Evolutionary conservation across 1,140 invertebrate genomes (phyloP), one percentile per base, ranked within the genome.

Genomic region (Temnothorax longispinosus): DNA sequence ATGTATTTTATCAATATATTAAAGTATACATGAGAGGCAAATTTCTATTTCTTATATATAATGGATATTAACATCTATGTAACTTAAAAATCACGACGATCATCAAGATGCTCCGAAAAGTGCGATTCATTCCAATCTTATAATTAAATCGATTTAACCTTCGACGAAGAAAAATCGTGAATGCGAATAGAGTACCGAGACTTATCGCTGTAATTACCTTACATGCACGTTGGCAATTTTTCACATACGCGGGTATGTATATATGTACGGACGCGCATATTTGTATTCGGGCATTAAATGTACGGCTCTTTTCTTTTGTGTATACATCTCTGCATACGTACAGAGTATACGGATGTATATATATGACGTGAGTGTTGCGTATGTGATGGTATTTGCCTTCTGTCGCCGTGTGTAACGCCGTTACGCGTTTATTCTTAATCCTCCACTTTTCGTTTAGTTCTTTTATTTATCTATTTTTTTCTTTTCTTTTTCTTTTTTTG

Each of bases 201-300:
- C 15, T 85, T 67, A 78, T 56, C 11, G 6, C 13, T 85, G 35
- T 65, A 47, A 50, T 85, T 84, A 78, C 0, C 47, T 52, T 52
- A 50, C 56, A 15, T 80, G 80, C 80, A 67, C 69, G 85, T 80
- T 87, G 54, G 60, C 60, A 62, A 11, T 41, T 87, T 84, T 71
- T 64, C 15, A 75, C 62, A 27, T 65, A 69, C 74, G 80, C 71
- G 77, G 21, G 60, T 71, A 27, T 77, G 76, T 88, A 27, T 77
- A 71, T 88, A 21, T 27, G 13, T 77, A 65, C 75, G 78, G 27
- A 77, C 71, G 56, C 62, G 82, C 50, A 88, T 27, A 27, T 67
- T 72, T 88, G 86, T 56, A 74, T 72, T 62, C 81, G 89, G 88
- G 88, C 89, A 90, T 89, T 90, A 90, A 80, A 54, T 84, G 85